These are phyloP conservation scores for Oxycera nigricornis DNA, from an alignment of 2,888 invertebrate species.

Conservation along the genomic window DNA sequence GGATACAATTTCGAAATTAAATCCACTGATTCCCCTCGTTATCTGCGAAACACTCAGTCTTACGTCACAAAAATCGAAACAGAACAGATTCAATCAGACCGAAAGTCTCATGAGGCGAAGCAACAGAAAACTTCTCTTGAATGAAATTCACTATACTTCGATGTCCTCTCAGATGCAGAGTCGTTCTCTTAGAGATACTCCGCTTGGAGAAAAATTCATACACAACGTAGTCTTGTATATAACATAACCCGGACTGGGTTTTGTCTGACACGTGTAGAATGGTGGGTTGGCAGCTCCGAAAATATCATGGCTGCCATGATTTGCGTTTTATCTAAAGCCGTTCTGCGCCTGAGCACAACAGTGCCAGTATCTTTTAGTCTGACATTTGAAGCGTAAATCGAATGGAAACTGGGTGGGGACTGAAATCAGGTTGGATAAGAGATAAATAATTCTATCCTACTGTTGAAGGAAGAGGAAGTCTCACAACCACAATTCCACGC, in stretches of 20 bases:
- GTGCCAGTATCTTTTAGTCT: slow-evolving; percentile 5
- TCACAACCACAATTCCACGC: not conserved
- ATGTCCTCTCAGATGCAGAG: not conserved
- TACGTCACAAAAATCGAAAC: too few species aligned
- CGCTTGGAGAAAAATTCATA: not conserved
- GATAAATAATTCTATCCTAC: not conserved
- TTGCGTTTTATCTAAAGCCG: not conserved
- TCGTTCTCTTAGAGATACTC: not conserved
- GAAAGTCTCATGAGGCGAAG: too few species aligned
- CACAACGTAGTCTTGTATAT: not conserved
- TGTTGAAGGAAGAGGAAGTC: not conserved
- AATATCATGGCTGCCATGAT: slow-evolving; percentile 32
- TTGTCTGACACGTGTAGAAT: not conserved
- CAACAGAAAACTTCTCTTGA: too few species aligned
- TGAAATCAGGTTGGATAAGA: slow-evolving; percentile 18
- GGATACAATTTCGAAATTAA: too few species aligned
- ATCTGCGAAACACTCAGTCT: too few species aligned
- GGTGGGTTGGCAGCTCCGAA: slow-evolving; percentile 30
- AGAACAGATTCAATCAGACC: not conserved
- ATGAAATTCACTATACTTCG: slow-evolving; percentile 9
- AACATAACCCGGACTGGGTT: not conserved
- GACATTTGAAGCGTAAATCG: not conserved
- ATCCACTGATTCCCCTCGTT: too few species aligned
- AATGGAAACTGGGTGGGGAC: slow-evolving; percentile 42
- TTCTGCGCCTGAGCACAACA: not conserved